Percentiles rank a stretch among this genome's conserved stretches.
Conservation (phyloP, 2,888 invertebrate genomes). For the Cynaeus angustus region DNA sequence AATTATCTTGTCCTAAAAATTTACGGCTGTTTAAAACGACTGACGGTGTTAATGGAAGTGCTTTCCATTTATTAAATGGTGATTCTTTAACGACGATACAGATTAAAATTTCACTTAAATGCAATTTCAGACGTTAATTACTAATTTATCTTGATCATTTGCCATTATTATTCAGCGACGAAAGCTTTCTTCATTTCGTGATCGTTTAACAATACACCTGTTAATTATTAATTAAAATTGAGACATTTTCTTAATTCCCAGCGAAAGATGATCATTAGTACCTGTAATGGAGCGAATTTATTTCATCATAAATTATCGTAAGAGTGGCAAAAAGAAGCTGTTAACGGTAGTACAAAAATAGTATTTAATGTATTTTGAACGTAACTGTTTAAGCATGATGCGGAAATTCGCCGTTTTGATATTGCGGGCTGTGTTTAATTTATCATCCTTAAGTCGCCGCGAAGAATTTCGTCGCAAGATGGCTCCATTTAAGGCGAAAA, state of each 20-base stretch:
- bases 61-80: slow-evolving; percentile 13
- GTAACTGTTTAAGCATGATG: slow-evolving; percentile 1
- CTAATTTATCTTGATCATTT: slow-evolving; percentile 12
- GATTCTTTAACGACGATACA: slow-evolving; percentile 10
- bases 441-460: slow-evolving; percentile 6
- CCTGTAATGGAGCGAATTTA: background rate
- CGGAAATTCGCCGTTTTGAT: background rate
- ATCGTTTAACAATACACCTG: slow-evolving; percentile 4
- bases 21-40: slow-evolving; percentile 12
- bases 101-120: slow-evolving; percentile 23
- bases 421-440: slow-evolving; percentile 1
- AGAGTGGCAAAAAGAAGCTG: too few relatives aligned
- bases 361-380: background rate
- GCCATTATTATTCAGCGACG: slow-evolving; percentile 1
- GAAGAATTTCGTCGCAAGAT: slow-evolving; percentile 7
- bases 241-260: background rate
- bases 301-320: background rate
- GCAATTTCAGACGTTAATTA: slow-evolving; percentile 17
- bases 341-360: background rate
- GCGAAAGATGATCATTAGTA: background rate
- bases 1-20: slow-evolving; percentile 15
- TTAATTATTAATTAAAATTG: slow-evolving; percentile 2
- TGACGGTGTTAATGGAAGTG: slow-evolving; percentile 13
- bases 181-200: slow-evolving; percentile 6
- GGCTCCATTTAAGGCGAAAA: slow-evolving; percentile 3